Evolutionary conservation across 1,140 invertebrate genomes (phyloP), one percentile per base, ranked within the genome.

Genomic region (Drosophila mauritiana): DNA sequence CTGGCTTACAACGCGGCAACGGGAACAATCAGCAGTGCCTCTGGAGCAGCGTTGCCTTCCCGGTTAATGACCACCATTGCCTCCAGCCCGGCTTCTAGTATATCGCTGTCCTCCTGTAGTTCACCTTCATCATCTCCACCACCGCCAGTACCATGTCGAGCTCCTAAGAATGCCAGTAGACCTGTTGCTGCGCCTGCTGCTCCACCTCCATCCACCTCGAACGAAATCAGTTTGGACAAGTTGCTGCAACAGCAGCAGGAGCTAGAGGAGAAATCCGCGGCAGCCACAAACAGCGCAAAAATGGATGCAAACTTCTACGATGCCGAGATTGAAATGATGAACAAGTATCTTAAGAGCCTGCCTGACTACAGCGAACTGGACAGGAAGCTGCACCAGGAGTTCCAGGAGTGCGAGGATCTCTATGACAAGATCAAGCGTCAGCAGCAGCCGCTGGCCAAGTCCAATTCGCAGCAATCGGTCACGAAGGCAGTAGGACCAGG

Each of bases 321-420:
- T 55, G 91, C 92, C 8, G 92, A 92, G 48, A 92, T 92, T 36
- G 92, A 92, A 58, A 92, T 92, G 82, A 92, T 92, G 92, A 92
- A 92, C 61, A 92, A 91, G 69, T 92, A 92, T 80, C 61, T 92
- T 5, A 92, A 92, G 56, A 92, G 91, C 68, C 27, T 92, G 53
- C 92, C 92, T 51, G 92, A 92, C 65, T 92, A 92, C 55, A 91
- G 88, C 42, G 91, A 92, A 58, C 39, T 92, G 43, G 90, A 92
- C 62, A 79, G 90, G 2, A 92, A 92, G 51, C 62, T 92, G 53
- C 90, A 91, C 51, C 73, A 92, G 52, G 91, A 92, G 80, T 92
- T 92, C 46, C 75, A 92, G 62, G 91, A 92, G 57, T 92, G 91
- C 46, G 91, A 92, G 15, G 91, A 91, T 67, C 79, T 92, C 10